Percentiles rank a stretch among this genome's conserved stretches.
These are phyloP conservation scores for Buceros bicornis DNA, from an alignment of 2,797 vertebrate genomes.

Conservation along the genomic window DNA sequence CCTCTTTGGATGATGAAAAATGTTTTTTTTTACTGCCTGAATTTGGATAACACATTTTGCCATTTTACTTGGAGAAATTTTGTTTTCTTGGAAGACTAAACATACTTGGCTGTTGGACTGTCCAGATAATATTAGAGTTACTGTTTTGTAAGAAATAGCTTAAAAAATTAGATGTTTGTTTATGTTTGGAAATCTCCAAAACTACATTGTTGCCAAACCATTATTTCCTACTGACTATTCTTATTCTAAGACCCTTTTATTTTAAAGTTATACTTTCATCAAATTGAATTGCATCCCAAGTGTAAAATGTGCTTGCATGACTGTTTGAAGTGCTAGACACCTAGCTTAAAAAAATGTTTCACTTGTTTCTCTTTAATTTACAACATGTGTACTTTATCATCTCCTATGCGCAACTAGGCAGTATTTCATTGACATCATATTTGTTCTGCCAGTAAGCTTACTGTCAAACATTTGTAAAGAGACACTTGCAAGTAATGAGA, in stretches of 20 bases:
- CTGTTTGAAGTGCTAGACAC: not conserved
- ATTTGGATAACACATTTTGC: not conserved
- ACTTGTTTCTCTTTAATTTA: not conserved
- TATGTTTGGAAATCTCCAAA: not conserved
- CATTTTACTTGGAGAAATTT: not conserved
- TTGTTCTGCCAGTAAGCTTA: conserved; percentile 4
- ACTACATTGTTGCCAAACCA: not conserved
- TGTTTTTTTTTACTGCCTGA: not conserved
- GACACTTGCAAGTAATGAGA: conserved; percentile 30
- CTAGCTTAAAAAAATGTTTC: not conserved
- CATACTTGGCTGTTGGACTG: not conserved
- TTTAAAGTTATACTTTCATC: not conserved
- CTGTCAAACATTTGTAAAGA: conserved; percentile 13
- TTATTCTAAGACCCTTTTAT: not conserved
- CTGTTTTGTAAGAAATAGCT: not conserved
- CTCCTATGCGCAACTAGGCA: not conserved
- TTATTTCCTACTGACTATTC: not conserved
- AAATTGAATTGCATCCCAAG: not conserved
- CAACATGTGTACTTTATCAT: not conserved
- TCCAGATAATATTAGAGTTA: not conserved
- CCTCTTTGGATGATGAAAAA: not conserved
- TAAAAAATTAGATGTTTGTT: not conserved
- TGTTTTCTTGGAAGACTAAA: not conserved
- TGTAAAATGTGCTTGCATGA: not conserved
- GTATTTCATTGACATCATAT: not conserved